phyloP scores from a whole-genome alignment of 2,113 vertebrate species.

The Gracilinanus agilis region DNA sequence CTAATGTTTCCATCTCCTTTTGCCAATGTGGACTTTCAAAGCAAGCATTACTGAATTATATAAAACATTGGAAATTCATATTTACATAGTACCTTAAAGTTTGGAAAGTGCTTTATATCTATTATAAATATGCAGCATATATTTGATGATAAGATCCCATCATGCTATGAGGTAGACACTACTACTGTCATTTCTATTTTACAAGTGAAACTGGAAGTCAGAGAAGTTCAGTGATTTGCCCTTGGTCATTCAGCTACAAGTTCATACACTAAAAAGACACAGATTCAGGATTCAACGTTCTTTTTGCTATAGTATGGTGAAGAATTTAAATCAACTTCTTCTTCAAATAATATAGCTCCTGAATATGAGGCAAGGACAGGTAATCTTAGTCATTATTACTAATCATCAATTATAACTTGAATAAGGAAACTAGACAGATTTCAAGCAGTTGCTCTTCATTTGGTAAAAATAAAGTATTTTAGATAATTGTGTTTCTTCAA shows the following conservation, averaged over 20 bases:
- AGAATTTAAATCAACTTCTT: conserved; percentile 19
- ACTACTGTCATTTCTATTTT: neutral
- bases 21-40: conserved; percentile 19
- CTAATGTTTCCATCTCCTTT: conserved; percentile 3
- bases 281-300: neutral
- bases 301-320: neutral
- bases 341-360: conserved; percentile 6
- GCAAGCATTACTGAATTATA: neutral
- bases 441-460: conserved; percentile 28
- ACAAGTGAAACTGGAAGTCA: neutral
- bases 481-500: neutral
- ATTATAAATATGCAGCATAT: neutral
- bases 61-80: neutral
- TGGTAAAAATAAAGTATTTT: neutral
- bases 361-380: conserved; percentile 31
- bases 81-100: neutral
- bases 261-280: neutral
- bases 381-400: neutral
- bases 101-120: neutral
- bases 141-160: no score
- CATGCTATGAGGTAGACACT: neutral
- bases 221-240: neutral
- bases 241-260: neutral
- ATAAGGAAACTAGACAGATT: conserved; percentile 20
- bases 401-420: conserved; percentile 10